A percentile compares a stretch with the other conserved stretches of the same genome.
Conservation (phyloP, 2,113 vertebrate species). For the Arenaria interpres region DNA sequence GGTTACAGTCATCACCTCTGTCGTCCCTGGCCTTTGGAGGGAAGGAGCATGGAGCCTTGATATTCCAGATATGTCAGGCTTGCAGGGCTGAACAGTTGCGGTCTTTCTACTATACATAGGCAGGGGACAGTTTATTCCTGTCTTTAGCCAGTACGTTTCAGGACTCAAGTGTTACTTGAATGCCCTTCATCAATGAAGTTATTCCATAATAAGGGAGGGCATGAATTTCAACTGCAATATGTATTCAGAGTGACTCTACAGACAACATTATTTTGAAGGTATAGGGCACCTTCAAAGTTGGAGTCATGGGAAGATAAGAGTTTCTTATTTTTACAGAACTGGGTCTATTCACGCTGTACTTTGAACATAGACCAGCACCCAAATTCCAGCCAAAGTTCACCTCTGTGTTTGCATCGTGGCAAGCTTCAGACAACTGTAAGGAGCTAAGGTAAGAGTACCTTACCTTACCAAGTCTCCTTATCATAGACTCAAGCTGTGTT, state of each 20-base stretch:
- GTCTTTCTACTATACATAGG: background rate
- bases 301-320: background rate
- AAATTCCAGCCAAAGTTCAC: background rate
- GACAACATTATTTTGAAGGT: background rate
- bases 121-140: background rate
- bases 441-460: background rate
- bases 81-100: background rate
- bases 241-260: background rate
- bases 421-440: background rate
- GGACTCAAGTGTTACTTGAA: background rate
- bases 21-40: background rate
- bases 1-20: conserved; percentile 16
- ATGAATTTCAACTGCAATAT: background rate
- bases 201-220: background rate
- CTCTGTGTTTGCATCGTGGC: background rate
- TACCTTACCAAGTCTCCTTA: too few relatives aligned
- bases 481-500: background rate
- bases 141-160: background rate
- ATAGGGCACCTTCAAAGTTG: background rate
- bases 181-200: background rate
- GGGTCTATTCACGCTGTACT: background rate
- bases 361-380: background rate
- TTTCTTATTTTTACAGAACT: background rate
- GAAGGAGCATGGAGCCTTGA: background rate
- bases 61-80: background rate